Percentiles rank a stretch among this genome's conserved stretches.
Conservation (phyloP, 2,113 vertebrate species). For the Notothenia coriiceps region DNA sequence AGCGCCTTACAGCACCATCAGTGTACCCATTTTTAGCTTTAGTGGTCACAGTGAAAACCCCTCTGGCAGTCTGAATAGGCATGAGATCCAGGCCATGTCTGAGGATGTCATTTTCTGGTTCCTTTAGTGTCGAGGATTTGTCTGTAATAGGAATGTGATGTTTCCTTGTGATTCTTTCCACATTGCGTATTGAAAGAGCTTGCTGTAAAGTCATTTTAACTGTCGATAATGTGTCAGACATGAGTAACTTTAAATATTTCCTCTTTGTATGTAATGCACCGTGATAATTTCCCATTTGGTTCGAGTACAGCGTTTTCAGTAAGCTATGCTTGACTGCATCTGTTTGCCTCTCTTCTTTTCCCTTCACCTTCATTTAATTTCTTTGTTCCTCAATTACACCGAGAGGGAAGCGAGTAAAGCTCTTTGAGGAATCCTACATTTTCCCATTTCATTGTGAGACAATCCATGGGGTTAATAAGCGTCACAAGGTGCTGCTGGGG, state of each 20-base stretch:
- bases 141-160: slow-evolving; percentile 31
- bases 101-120: slow-evolving; percentile 39
- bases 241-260: slow-evolving; percentile 12
- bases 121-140: slow-evolving; percentile 25
- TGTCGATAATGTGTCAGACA: slow-evolving; percentile 28
- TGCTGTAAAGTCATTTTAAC: slow-evolving; percentile 17
- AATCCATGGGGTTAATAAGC: slow-evolving; percentile 61
- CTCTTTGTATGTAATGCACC: background rate
- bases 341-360: background rate
- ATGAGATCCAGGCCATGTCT: slow-evolving; percentile 23
- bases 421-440: slow-evolving; percentile 13
- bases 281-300: slow-evolving; percentile 25
- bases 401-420: background rate
- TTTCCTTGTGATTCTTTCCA: background rate
- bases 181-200: background rate
- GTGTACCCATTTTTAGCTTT: slow-evolving; percentile 20
- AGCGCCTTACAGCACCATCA: slow-evolving; percentile 3
- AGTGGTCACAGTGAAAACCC: slow-evolving; percentile 20
- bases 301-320: slow-evolving; percentile 5
- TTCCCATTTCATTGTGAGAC: slow-evolving; percentile 24
- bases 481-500: slow-evolving; percentile 20
- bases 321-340: background rate
- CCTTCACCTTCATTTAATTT: background rate
- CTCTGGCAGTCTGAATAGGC: background rate
- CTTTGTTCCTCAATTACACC: background rate